These are phyloP conservation scores for Serinus canaria DNA, from an alignment of 2,113 vertebrate species.

Conservation along the genomic window DNA sequence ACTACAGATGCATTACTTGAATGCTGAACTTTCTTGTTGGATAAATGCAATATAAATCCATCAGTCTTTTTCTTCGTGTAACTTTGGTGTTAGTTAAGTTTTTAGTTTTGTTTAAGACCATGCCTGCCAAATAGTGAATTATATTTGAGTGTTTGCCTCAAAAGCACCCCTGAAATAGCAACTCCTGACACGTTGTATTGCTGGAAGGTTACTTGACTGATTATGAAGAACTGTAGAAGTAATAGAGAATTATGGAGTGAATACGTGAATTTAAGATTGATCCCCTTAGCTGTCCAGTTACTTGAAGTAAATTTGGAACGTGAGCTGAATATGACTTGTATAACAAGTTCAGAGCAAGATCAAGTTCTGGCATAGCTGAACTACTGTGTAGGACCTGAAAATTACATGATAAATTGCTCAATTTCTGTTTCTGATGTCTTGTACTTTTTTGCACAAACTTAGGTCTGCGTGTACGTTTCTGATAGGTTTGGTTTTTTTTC, in stretches of 20 bases:
- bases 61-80: neutral
- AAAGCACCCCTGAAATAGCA: neutral
- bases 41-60: neutral
- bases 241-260: neutral
- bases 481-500: neutral
- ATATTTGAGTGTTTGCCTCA: neutral
- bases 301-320: neutral
- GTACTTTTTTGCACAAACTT: neutral
- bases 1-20: neutral
- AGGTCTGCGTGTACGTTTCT: neutral
- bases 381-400: neutral
- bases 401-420: neutral
- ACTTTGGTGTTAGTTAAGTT: neutral
- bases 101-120: neutral
- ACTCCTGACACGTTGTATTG: neutral
- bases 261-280: neutral
- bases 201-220: neutral
- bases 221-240: neutral
- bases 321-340: neutral
- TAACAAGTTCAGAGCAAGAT: neutral
- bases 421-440: neutral
- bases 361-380: neutral
- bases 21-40: neutral
- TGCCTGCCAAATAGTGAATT: neutral
- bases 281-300: neutral